These are phyloP conservation scores for Mesoclemmys tuberculata DNA, from an alignment of 2,113 vertebrate species.

Conservation along the genomic window DNA sequence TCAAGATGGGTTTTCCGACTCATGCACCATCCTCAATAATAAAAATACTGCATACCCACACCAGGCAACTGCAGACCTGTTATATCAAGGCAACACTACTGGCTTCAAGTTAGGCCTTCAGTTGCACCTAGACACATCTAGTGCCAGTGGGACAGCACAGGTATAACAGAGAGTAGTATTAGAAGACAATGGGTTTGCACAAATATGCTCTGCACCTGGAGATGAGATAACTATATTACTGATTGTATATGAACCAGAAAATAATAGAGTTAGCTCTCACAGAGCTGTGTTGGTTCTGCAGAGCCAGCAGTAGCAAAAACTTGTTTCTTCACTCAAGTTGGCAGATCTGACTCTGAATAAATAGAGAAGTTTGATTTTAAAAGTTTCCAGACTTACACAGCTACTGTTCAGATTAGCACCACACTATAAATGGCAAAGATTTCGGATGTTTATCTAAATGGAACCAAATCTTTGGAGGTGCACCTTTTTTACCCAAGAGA, in stretches of 20 bases:
- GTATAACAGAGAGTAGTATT: background rate
- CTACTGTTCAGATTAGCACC: background rate
- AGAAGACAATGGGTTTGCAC: background rate
- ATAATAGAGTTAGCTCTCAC: background rate
- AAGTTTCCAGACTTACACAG: background rate
- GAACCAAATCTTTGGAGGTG: background rate
- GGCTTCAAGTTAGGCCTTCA: background rate
- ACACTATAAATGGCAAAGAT: background rate
- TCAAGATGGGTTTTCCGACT: background rate
- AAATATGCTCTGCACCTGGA: background rate
- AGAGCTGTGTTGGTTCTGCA: background rate
- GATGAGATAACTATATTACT: background rate
- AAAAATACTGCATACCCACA: background rate
- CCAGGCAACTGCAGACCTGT: background rate
- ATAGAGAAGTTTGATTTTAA: background rate
- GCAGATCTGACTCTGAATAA: background rate
- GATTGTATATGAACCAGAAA: background rate
- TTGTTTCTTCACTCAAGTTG: background rate
- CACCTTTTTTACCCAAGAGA: background rate
- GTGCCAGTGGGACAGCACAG: background rate
- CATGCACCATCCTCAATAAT: background rate
- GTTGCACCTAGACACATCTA: background rate
- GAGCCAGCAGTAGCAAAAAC: background rate
- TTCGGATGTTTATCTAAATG: background rate
- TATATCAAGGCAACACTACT: background rate